Conservation (phyloP, 1,140 invertebrate species). For the Pseudomyrmex dendroicus region DNA sequence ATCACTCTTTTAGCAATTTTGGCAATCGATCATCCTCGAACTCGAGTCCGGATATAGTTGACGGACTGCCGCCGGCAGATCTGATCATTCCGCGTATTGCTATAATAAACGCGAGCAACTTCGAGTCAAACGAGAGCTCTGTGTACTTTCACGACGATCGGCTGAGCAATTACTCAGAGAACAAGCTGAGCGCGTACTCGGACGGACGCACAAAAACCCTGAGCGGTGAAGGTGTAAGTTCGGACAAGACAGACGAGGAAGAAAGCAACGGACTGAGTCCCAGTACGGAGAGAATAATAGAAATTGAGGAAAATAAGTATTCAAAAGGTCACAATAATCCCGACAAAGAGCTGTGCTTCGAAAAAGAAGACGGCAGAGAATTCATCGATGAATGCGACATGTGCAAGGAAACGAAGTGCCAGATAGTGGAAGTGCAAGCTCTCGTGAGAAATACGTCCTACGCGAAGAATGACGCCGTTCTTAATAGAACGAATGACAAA, state of each 20-base stretch:
- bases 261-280: constrained; percentile 67
- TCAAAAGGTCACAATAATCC: constrained; percentile 19
- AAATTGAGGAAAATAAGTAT: constrained; percentile 26
- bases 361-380: constrained; percentile 33
- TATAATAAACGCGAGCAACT: constrained; percentile 83
- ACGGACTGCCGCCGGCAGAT: constrained; percentile 58
- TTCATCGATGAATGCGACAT: constrained; percentile 21
- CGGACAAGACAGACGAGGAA: constrained; percentile 68
- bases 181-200: constrained; percentile 73
- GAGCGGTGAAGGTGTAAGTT: constrained; percentile 78
- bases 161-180: constrained; percentile 67
- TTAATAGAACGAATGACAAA: constrained; percentile 10
- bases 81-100: constrained; percentile 81
- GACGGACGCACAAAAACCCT: constrained; percentile 76
- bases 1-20: constrained; percentile 69
- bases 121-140: constrained; percentile 82
- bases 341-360: neutral
- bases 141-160: constrained; percentile 78
- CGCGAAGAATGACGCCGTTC: neutral
- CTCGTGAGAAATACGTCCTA: neutral
- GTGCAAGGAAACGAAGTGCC: constrained; percentile 38
- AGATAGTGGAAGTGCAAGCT: constrained; percentile 17
- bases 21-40: constrained; percentile 48
- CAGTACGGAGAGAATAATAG: constrained; percentile 27
- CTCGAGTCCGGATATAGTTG: constrained; percentile 60